A percentile compares a stretch with the other conserved stretches of the same genome.
Evolutionary conservation across 2,113 vertebrate species (phyloP).

Genomic region (Bujurquina vittata): DNA sequence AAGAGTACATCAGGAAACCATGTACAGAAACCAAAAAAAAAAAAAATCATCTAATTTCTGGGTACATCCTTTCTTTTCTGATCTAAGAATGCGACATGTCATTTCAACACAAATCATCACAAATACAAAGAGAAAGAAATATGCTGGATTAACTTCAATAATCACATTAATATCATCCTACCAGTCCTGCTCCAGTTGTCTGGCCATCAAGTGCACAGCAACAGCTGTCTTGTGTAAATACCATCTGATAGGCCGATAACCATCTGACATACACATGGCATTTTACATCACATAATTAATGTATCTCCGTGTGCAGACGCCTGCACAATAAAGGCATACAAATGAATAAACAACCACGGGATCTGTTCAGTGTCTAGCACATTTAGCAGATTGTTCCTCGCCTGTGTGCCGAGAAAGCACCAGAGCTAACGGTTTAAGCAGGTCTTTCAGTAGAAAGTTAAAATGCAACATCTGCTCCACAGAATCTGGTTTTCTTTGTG

Average conservation of each 20-base stretch:
- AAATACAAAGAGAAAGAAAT: neutral
- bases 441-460: neutral
- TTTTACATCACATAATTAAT: conserved; percentile 28
- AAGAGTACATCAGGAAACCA: conserved; percentile 19
- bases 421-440: neutral
- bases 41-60: conserved; percentile 14
- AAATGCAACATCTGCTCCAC: conserved; percentile 5
- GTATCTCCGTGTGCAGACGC: neutral
- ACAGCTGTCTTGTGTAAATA: conserved; percentile 32
- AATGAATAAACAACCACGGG: neutral
- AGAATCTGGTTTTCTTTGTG: neutral
- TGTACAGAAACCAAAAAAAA: conserved; percentile 13
- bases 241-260: neutral
- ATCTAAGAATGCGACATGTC: neutral
- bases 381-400: neutral
- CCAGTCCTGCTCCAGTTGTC: neutral
- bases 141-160: neutral
- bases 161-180: neutral
- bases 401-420: fast-evolving
- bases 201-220: neutral
- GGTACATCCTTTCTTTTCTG: neutral
- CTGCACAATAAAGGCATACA: neutral
- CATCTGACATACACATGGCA: conserved; percentile 26
- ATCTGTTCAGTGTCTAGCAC: neutral
- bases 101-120: neutral